Evolutionary conservation across 2,888 invertebrate genomes (phyloP).

Genomic region (Allolobophora icterica): DNA sequence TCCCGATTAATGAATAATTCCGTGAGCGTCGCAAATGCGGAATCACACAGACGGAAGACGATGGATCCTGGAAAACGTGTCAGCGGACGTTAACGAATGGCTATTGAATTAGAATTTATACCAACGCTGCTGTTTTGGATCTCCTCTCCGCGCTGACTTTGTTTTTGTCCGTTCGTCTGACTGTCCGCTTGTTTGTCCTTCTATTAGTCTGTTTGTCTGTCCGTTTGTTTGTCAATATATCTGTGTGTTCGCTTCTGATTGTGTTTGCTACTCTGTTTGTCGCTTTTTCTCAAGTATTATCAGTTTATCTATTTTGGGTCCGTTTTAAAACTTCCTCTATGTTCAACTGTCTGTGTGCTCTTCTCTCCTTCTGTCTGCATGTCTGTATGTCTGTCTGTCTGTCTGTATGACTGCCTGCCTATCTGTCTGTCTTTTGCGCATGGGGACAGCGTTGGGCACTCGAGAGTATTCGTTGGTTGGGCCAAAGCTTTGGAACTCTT

Average conservation of each 20-base stretch:
- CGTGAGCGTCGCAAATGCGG: background rate
- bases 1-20: background rate
- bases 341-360: conserved; percentile 20
- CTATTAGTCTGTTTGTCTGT: background rate
- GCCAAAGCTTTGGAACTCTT: background rate
- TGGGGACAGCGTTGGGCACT: too few species aligned
- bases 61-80: background rate
- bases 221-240: background rate
- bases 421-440: too few species aligned
- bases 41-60: background rate
- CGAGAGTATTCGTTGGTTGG: too few species aligned
- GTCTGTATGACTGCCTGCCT: too few species aligned
- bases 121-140: background rate
- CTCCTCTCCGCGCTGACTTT: background rate
- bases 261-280: background rate
- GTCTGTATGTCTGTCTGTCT: background rate
- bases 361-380: conserved; percentile 26
- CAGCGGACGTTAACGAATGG: background rate
- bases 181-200: background rate
- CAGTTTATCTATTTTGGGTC: background rate
- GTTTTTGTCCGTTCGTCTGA: background rate
- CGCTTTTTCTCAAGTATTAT: background rate
- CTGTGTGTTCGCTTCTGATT: conserved; percentile 13
- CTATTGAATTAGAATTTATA: background rate
- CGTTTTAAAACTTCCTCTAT: background rate